Conservation (phyloP, 1,140 invertebrate genomes). For the Fopius arisanus region DNA sequence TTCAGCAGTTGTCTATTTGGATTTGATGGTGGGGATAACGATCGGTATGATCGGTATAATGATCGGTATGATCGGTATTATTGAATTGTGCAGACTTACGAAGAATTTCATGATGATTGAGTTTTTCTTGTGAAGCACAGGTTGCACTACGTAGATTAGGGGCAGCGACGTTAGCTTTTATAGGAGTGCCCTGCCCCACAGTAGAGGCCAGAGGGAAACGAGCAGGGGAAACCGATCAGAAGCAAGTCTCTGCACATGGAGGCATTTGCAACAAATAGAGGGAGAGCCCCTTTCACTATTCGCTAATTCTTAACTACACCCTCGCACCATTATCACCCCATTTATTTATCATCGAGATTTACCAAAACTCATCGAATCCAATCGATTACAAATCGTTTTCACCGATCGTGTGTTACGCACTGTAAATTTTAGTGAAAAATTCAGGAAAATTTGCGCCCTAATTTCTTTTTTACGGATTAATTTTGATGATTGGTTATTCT, state of each 20-base stretch:
- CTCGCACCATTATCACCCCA: slow-evolving; percentile 16
- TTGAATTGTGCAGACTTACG: slow-evolving; percentile 50
- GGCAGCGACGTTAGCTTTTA: slow-evolving; percentile 62
- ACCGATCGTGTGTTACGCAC: no score
- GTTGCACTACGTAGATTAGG: slow-evolving; percentile 58
- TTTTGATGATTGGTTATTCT: no score
- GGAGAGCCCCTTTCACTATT: slow-evolving; percentile 56
- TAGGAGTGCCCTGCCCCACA: slow-evolving; percentile 58
- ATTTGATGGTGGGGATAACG: no score
- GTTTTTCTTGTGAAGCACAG: slow-evolving; percentile 58
- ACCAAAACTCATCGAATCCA: background rate
- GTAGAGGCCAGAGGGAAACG: slow-evolving; percentile 42
- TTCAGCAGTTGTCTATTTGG: no score
- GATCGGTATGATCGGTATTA: background rate
- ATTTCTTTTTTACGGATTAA: no score
- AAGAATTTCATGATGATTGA: slow-evolving; percentile 58
- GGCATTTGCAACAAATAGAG: background rate
- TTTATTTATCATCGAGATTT: background rate
- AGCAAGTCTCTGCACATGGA: background rate
- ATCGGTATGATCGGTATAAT: no score
- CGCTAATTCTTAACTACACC: background rate
- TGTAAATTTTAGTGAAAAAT: background rate
- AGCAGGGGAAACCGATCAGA: slow-evolving; percentile 47
- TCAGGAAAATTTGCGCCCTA: no score
- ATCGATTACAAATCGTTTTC: no score